Evolutionary conservation across 2,113 vertebrate genomes (phyloP), one percentile per base, ranked within the genome.

Genomic region (Gobiocypris rarus): DNA sequence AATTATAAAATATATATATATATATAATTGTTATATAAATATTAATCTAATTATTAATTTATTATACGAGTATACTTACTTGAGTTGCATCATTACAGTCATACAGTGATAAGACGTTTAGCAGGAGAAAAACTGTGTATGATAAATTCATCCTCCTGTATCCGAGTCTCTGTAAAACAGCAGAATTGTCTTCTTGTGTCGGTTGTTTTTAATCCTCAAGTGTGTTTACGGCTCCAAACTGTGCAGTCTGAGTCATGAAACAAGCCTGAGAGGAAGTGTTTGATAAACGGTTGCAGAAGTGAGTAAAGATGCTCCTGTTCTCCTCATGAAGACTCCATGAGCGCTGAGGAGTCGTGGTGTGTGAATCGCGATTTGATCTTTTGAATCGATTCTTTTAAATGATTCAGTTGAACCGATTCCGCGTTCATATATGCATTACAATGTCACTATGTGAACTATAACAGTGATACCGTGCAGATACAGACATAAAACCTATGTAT

Each of bases 81-180:
- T 71, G 80, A 2, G 22, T 22, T 22, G 48, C 28, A 70, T 82
- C 65, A 56, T 82, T 71, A 56, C 65, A 82, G 65, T 54, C 50
- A 11, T 56, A 38, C 11, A 70, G 9, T 5, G 80, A 56, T 41
- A 69, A 52, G 7, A 82, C 1, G 50, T 52, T 70, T 3, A 82
- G 65, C 28, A 82, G 48, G 22, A 82, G 31, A 71, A 70, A 69
- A 69, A 56, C 10, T 81, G 28, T 24, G 63, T 24, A 56, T 17
- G 31, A 70, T 70, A 82, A 56, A 70, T 82, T 82, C 80, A 82
- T 82, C 28, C 65, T 82, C 9, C 24, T 43, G 9, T n/a, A 38
- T 34, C 61, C 3, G n/a, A 65, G 34, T 78, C n/a, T 15, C 7
- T 24, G 11, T 77, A 15, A 61, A 78, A 61, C 5, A 1, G 48